Percentiles rank a stretch among this genome's conserved stretches.
These are phyloP conservation scores for Carcina quercana DNA, from an alignment of 2,888 invertebrate species.

Conservation along the genomic window DNA sequence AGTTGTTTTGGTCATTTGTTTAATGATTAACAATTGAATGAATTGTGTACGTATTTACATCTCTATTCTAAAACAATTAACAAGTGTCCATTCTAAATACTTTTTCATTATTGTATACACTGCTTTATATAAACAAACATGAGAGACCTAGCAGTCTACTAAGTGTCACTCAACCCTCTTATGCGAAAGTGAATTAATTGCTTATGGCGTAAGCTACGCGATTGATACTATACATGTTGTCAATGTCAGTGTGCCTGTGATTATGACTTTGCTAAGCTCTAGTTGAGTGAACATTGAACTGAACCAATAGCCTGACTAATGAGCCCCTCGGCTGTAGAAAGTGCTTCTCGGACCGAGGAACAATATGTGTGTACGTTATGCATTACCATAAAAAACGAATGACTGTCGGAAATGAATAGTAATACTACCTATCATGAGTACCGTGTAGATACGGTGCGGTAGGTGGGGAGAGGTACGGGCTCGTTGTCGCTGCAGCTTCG, in stretches of 20 bases:
- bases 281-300: slow-evolving; percentile 37
- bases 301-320: slow-evolving; percentile 34
- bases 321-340: slow-evolving; percentile 37
- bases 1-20: too few species aligned
- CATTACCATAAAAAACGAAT: slow-evolving; percentile 23
- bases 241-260: slow-evolving; percentile 47
- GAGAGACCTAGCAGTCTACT: too few species aligned
- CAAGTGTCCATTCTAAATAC: too few species aligned
- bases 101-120: too few species aligned
- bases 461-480: slow-evolving; percentile 14
- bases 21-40: too few species aligned
- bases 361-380: slow-evolving; percentile 20
- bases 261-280: slow-evolving; percentile 41
- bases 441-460: too few species aligned
- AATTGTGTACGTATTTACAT: too few species aligned
- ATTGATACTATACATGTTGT: slow-evolving; percentile 33
- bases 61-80: too few species aligned
- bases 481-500: slow-evolving; percentile 29
- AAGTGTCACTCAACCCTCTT: slow-evolving; percentile 6
- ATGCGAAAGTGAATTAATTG: slow-evolving; percentile 33
- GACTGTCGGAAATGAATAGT: slow-evolving; percentile 27
- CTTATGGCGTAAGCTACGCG: slow-evolving; percentile 29
- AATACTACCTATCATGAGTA: slow-evolving; percentile 37
- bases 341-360: slow-evolving; percentile 26
- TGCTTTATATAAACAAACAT: too few species aligned